Evolutionary conservation across 1,140 invertebrate species (phyloP).

Genomic region (Hyles vespertilio): DNA sequence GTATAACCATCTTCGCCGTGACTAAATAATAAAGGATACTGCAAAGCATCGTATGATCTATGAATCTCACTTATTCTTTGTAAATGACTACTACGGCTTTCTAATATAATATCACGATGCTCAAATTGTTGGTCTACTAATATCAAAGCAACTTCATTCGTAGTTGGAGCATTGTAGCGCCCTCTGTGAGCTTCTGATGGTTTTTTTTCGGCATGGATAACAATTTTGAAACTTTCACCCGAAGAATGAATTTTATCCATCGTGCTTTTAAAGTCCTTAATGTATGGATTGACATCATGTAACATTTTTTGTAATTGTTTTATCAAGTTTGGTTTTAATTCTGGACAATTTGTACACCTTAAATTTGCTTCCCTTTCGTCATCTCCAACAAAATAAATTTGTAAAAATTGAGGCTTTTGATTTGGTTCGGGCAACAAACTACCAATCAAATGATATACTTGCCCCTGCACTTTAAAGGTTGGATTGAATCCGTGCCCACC

Average conservation of each 20-base stretch:
- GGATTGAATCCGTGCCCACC: constrained; percentile 39
- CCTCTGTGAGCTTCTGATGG: constrained; percentile 1
- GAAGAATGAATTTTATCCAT: neutral
- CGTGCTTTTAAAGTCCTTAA: constrained; percentile 16
- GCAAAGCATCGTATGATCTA: constrained; percentile 54
- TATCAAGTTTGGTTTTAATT: constrained; percentile 15
- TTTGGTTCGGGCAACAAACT: constrained; percentile 37
- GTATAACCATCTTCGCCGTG: constrained; percentile 59
- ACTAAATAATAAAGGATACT: constrained; percentile 67
- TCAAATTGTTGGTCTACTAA: constrained; percentile 21
- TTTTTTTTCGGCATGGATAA: constrained; percentile 1
- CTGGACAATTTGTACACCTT: constrained; percentile 17
- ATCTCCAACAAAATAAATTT: constrained; percentile 39
- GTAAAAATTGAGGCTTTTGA: constrained; percentile 45
- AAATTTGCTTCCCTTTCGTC: constrained; percentile 19
- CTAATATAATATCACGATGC: constrained; percentile 18
- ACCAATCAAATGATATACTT: constrained; percentile 55
- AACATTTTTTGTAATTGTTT: constrained; percentile 21
- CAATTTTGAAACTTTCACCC: neutral
- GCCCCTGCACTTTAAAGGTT: constrained; percentile 65
- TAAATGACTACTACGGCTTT: constrained; percentile 14
- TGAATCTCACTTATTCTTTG: constrained; percentile 45
- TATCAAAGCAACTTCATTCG: constrained; percentile 19
- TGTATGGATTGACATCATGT: constrained; percentile 23
- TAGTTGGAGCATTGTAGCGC: constrained; percentile 1